Base-by-base conservation (phyloP, 64 coral and sea anemone species). In the Stylophora pistillata region DNA sequence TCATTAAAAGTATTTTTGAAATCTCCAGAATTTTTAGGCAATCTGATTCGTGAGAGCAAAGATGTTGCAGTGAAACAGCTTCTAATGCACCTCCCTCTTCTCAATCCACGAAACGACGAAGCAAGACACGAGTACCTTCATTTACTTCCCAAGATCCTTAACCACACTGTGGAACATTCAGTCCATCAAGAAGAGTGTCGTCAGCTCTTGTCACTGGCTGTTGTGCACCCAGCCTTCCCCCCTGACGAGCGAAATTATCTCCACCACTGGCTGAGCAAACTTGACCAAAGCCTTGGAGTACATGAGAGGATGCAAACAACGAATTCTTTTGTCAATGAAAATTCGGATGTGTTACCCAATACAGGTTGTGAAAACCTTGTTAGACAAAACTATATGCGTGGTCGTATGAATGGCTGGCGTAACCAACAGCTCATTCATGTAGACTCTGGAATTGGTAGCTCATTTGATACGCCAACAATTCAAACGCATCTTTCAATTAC, bases 221-320 rank as follows among this genome's bases (percentile, higher is more conserved):
- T 99, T 41, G 97, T 99, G 55, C 97, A 99, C 65, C 97, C 97
- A 17, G 97, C 97, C n/a, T 99, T 99, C 65, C 97, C 93, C 2
- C 87, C 85, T 12, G 88, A 95, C 32, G 97, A 99, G 55, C 66
- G 97, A 23, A 99, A 74, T n/a, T 54, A 87, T n/a, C 86, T 99
- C 17, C 88, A 93, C 13, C 76, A 83, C 54, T 99, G 97, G 97
- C 82, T 99, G 71, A 91, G 94, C 86, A 87, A 93, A 53, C 91
- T 99, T 31, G 93, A 99, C 54, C 87, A 95, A 78, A 92, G 91
- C 13, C 86, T 87, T 33, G 86, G 86, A 72, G 88, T 93, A 56
- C 90, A 97, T 11, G 89, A 95, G 69, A 86, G 91, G 74, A 90
- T 83, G 18, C 87, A 89, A 33, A 89, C 76, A 10, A 87, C 90